phyloP scores from a whole-genome alignment of 1,140 invertebrate genomes.

The Trypoxylus dichotomus region DNA sequence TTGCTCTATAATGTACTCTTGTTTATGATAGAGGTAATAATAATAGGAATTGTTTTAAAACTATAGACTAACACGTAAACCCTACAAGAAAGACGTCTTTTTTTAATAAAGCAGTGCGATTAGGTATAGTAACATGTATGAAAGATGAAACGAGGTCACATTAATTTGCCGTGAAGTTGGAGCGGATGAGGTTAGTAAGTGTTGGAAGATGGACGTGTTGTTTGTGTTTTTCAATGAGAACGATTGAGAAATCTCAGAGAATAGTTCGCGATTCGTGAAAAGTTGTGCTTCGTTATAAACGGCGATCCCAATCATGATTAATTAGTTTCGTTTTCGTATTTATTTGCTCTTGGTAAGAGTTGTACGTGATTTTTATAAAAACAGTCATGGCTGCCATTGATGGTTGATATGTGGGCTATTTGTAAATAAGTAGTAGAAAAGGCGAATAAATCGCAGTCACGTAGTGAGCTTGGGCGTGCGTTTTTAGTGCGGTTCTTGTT shows the following conservation, averaged over 20 bases:
- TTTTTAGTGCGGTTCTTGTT: background rate
- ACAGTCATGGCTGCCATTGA: conserved; percentile 20
- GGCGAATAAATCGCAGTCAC: conserved; percentile 6
- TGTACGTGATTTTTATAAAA: conserved; percentile 28
- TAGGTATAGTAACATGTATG: background rate
- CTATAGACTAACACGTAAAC: too few relatives aligned
- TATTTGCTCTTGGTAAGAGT: background rate
- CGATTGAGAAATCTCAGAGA: background rate
- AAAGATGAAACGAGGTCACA: background rate
- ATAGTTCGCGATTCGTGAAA: background rate
- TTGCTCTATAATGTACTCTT: too few relatives aligned
- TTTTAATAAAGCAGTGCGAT: too few relatives aligned
- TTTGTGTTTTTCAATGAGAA: conserved; percentile 19
- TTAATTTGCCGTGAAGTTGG: conserved; percentile 14
- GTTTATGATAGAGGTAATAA: too few relatives aligned
- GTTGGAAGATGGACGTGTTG: conserved; percentile 6
- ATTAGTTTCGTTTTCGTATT: background rate
- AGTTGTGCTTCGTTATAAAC: background rate
- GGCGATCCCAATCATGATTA: background rate
- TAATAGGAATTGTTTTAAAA: too few relatives aligned
- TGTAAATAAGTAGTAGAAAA: conserved; percentile 21
- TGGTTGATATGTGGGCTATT: conserved; percentile 14
- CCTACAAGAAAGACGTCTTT: too few relatives aligned
- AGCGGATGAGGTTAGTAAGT: background rate
- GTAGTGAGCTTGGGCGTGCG: background rate